phyloP scores from a whole-genome alignment of 1,140 invertebrate species.

The Triops cancriformis region DNA sequence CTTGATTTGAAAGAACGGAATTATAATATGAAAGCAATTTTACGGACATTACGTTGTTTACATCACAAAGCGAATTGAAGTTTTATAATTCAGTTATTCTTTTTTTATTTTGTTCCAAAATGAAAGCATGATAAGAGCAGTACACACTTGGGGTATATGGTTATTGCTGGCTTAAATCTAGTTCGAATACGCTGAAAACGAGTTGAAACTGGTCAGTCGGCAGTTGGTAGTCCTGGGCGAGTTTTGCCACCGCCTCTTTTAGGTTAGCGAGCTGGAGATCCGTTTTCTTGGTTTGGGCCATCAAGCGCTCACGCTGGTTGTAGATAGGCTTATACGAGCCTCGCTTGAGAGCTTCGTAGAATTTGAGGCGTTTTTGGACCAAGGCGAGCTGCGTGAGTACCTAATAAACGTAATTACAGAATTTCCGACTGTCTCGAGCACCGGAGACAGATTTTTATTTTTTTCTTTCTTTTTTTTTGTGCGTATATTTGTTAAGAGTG shows the following conservation, averaged over 20 bases:
- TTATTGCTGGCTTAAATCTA: neutral
- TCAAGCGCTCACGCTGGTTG: neutral
- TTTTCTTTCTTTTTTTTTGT: constrained; percentile 2
- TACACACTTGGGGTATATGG: neutral
- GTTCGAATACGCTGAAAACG: neutral
- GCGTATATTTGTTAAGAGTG: too few species aligned
- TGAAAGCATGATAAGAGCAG: too few species aligned
- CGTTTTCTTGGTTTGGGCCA: neutral
- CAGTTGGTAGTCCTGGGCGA: neutral
- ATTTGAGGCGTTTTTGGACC: constrained; percentile 15
- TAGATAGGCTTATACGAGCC: constrained; percentile 14
- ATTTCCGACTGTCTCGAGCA: neutral
- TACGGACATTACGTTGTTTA: too few species aligned
- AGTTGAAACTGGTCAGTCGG: neutral
- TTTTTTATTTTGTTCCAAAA: too few species aligned
- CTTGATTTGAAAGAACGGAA: too few species aligned
- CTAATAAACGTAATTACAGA: constrained; percentile 1
- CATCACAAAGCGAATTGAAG: too few species aligned
- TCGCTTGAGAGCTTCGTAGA: constrained; percentile 19
- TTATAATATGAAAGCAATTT: too few species aligned
- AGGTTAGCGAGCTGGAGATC: neutral
- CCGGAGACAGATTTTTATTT: neutral
- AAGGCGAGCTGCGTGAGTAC: neutral
- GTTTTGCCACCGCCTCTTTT: neutral
- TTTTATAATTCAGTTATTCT: too few species aligned